Evolutionary conservation across 2,888 invertebrate species (phyloP), one percentile per base, ranked within the genome.

Genomic region (Suillia variegata): DNA sequence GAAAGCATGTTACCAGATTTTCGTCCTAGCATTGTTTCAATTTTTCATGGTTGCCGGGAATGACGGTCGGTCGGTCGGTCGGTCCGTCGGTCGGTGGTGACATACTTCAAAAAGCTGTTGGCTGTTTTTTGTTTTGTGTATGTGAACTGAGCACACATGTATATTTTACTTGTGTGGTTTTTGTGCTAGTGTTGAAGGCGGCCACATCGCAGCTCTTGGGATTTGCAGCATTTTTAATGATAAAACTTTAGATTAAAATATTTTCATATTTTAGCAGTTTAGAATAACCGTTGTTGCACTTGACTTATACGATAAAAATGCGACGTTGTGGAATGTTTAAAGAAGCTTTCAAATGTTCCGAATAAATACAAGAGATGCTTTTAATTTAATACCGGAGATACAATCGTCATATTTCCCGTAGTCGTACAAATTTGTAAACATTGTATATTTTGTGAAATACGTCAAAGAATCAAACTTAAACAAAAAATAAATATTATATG

Each of bases 171-270:
- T 59, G 63, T 60, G 58, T 68, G 61, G 67, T n/a, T 64, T 63
- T 63, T 54, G 42, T 24, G 47, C 13, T 17, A 8, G 50, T 34
- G 42, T 33, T 13, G n/a, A 13, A 2, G 38, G 59, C 57, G 62
- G 3, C 4, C n/a, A 38, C 12, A 13, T n/a, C 3, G 53, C 62
- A n/a, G 18, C 63, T 61, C 24, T 52, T 58, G 58, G 71, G 73
- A 70, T 71, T 73, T 73, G 68, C 73, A 63, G 60, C 65, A 67
- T 71, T 73, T 71, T 71, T 74, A 64, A 68, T 76, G 75, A 71
- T 67, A 70, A 76, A 76, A 76, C 73, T 74, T 76, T 74, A 74
- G 74, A 76, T 76, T 74, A 71, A 74, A 74, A 72, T 73, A 71
- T 73, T 72, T 72, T 72, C 67, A 59, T 63, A 70, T n/a, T n/a